These are phyloP conservation scores for Gambelia wislizenii DNA, from an alignment of 2,797 vertebrate genomes.

Conservation along the genomic window DNA sequence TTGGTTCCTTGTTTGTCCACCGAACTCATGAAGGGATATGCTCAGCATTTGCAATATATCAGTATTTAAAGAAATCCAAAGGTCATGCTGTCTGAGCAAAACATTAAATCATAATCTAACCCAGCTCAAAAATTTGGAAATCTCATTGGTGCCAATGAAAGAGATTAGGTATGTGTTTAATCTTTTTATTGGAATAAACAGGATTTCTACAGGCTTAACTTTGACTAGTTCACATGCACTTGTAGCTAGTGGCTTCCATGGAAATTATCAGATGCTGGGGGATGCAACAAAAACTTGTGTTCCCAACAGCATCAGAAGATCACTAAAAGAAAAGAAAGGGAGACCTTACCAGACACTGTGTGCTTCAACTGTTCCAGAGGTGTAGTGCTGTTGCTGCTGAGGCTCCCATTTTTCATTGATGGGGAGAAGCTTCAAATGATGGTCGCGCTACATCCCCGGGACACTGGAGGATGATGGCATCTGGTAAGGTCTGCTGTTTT, in stretches of 20 bases:
- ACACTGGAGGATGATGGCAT: no score
- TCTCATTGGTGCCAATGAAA: neutral
- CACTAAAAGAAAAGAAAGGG: no score
- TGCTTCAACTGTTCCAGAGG: no score
- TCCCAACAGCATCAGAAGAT: no score
- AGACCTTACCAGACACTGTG: no score
- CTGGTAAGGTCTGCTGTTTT: no score
- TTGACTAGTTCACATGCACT: neutral
- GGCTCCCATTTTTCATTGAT: no score
- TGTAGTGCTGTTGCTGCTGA: no score
- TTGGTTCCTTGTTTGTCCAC: neutral
- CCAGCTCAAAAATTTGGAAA: neutral
- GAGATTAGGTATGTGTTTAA: neutral
- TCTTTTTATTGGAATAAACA: neutral
- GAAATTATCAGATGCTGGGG: no score
- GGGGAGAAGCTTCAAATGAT: no score
- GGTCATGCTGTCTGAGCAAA: neutral
- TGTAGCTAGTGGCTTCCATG: neutral
- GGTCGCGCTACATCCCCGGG: no score
- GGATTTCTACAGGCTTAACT: neutral
- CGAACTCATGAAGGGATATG: neutral
- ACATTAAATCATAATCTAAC: neutral
- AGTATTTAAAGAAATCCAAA: neutral
- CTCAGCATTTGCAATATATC: accelerated
- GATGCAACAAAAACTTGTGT: no score